Base-by-base conservation (phyloP, 2,797 vertebrate species). In the Babyrousa celebensis region DNA sequence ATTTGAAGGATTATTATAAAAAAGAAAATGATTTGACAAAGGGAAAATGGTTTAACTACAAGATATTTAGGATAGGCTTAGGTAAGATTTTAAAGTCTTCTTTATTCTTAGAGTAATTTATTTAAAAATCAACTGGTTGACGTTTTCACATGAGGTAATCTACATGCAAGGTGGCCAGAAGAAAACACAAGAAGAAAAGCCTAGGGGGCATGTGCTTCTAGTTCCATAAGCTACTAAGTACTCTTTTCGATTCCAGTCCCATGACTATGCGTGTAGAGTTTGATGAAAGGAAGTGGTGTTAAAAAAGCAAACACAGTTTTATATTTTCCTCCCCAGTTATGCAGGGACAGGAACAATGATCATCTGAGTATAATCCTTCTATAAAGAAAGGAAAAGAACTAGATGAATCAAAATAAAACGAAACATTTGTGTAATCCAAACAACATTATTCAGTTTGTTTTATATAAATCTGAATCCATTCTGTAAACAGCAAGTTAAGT, bases 401-500 rank as follows among this genome's bases (percentile, higher is more conserved):
- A 84, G 21, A 14, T 48, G 18, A 88, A 70, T 43, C 52, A 89
- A 94, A 94, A 89, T 40, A 86, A 86, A 94, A 84, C 4, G 8
- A 75, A 89, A 74, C 40, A 93, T 65, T n/a, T 89, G 11, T 25
- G 1, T 40, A 83, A 96, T 65, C 16, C 58, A 79, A 95, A 88
- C 3, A 95, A 88, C 3, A 70, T 29, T n/a, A 54, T 12, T 93
- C 27, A 10, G 11, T 82, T 68, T 88, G 70, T 84, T 75, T 88
- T 60, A 90, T 23, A 18, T 65, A 88, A 12, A 85, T 10, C 52
- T 63, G 65, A 96, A 91, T 54, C 11, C 29, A 77, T 48, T 94
- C 27, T 89, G 79, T 95, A 93, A 93, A 90, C 11, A 82, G 32
- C 58, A 96, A 91, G 68, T 52, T 87, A 87, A 95, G 71, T 83